Percentiles rank a stretch among this genome's conserved stretches.
These are phyloP conservation scores for Charina bottae DNA, from an alignment of 2,113 vertebrate genomes.

Conservation along the genomic window DNA sequence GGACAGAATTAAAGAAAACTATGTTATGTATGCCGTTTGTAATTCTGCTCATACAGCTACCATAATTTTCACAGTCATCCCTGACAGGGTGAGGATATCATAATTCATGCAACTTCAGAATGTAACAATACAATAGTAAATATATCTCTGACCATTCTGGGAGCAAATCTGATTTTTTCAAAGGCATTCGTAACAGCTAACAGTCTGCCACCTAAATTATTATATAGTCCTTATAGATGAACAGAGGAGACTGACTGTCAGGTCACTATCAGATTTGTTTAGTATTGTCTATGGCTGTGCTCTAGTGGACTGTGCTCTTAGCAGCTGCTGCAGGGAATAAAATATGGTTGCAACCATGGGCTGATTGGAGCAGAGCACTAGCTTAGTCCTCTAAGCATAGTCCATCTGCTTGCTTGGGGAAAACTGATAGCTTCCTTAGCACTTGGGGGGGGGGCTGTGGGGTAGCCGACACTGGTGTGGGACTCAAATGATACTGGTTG, in stretches of 20 bases:
- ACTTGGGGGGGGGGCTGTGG: neutral
- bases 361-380: neutral
- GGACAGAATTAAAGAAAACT: conserved; percentile 49
- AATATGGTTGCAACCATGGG: neutral
- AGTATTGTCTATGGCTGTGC: neutral
- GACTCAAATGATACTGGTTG: neutral
- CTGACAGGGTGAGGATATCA: neutral
- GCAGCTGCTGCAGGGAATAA: neutral
- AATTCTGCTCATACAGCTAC: neutral
- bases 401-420: neutral
- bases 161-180: neutral
- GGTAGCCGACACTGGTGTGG: neutral
- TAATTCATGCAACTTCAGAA: neutral
- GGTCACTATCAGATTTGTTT: neutral
- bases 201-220: neutral
- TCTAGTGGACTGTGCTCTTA: neutral
- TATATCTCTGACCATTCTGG: neutral
- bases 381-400: neutral
- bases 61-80: neutral
- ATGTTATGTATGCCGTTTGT: conserved; percentile 49
- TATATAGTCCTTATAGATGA: neutral
- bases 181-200: neutral
- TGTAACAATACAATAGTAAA: neutral
- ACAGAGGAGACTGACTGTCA: neutral
- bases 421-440: neutral